Conservation (phyloP, 2,797 vertebrate species). For the Cynopterus sphinx region DNA sequence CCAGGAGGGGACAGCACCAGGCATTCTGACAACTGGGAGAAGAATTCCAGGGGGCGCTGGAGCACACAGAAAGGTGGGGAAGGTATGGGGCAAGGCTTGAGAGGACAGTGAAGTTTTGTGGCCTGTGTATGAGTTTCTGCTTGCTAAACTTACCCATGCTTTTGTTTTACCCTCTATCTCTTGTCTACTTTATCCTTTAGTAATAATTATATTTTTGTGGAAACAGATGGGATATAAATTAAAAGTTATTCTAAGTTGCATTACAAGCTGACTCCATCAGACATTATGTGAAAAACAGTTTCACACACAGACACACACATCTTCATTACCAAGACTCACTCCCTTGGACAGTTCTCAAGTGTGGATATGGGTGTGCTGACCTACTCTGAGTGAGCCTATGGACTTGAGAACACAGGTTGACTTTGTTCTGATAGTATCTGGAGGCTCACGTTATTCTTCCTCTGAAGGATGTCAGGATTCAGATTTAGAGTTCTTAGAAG, state of each 20-base stretch:
- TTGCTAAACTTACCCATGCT: background rate
- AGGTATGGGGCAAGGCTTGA: background rate
- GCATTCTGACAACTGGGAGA: background rate
- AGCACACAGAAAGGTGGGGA: background rate
- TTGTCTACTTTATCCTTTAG: background rate
- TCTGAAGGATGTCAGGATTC: background rate
- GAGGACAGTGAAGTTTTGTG: no score
- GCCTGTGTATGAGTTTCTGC: background rate
- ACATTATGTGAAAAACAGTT: background rate
- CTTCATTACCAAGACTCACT: background rate
- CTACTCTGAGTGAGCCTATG: background rate
- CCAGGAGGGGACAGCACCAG: fast-evolving
- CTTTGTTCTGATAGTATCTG: background rate
- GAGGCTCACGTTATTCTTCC: background rate
- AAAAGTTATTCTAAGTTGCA: background rate
- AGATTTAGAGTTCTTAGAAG: background rate
- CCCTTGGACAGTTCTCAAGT: fast-evolving
- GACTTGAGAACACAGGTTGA: background rate
- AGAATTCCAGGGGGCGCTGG: background rate
- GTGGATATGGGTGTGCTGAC: background rate
- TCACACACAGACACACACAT: fast-evolving
- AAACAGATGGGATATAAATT: background rate
- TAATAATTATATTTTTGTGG: background rate
- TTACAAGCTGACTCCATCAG: background rate
- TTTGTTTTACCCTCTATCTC: background rate